Evolutionary conservation across 2,113 vertebrate species (phyloP).

Genomic region (Platysternon megacephalum): DNA sequence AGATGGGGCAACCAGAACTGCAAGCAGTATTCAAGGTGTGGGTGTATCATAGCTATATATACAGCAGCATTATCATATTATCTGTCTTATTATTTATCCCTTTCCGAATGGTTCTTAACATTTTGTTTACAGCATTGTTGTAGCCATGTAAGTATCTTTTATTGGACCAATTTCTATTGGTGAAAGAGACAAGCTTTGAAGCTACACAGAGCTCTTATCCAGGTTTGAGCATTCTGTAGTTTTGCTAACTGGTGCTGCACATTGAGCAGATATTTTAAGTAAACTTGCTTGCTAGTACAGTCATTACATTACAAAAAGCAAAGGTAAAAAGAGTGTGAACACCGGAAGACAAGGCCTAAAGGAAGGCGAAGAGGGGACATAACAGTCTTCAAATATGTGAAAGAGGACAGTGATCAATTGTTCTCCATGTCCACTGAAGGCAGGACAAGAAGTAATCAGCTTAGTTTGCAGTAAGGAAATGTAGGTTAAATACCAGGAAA

Average conservation of each 20-base stretch:
- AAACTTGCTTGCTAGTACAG: not conserved
- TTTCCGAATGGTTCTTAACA: not conserved
- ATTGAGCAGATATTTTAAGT: not conserved
- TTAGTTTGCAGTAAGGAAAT: not conserved
- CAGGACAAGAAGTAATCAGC: not conserved
- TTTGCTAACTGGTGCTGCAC: not conserved
- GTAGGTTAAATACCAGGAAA: not conserved
- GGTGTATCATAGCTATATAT: not conserved
- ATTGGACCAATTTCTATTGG: not conserved
- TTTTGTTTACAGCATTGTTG: not conserved
- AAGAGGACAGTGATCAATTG: not conserved
- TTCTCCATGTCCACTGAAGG: not conserved
- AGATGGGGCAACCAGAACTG: not conserved
- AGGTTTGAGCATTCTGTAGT: not conserved
- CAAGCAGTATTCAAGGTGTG: not conserved
- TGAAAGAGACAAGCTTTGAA: not conserved
- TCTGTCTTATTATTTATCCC: not conserved
- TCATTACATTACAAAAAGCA: not conserved
- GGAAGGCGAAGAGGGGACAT: not conserved
- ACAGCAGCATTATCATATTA: not conserved
- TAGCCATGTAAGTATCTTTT: not conserved
- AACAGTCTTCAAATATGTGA: not conserved
- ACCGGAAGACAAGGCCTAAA: not conserved
- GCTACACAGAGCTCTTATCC: not conserved
- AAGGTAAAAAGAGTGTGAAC: not conserved